Base-by-base conservation (phyloP, 2,888 invertebrate species). In the Hecatera dysodea region DNA sequence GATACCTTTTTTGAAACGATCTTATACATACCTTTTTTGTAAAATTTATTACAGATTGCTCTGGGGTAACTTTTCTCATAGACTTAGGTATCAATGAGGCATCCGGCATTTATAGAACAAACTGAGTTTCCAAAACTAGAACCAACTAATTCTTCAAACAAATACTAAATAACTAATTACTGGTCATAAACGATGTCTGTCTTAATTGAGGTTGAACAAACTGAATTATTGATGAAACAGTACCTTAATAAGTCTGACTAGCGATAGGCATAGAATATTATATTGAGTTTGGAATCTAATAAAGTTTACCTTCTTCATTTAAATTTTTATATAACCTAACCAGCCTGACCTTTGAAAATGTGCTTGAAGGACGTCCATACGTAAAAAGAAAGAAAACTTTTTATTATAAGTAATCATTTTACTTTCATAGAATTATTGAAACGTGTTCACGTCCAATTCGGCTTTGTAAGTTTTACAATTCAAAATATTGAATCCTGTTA, bases 141-240 rank as follows among this genome's bases (percentile, higher is more conserved):
- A 39, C 57, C 11, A 39, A n/a, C 39, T 19, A 63, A 53, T 44
- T 60, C 59, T 65, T 66, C 46, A 66, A 71, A 61, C 56, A 46
- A 53, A 67, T 61, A 65, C 44, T 44, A 73, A 80, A 62, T 67
- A 44, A 67, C 44, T 65, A 63, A 73, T 62, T 59, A 64, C 66
- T 71, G 27, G 19, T 39, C 12, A 55, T 56, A 56, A 60, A 73
- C 29, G 65, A 59, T 19, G 62, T 46, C 68, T 64, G 61, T 57
- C 59, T 60, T 81, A 81, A 81, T 74, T 71, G 44, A 60, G 65
- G 66, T 69, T 78, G 67, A 64, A 50, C 44, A 53, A 67, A 55
- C 63, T 80, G 66, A 80, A 80, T 80, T 67, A 78, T 81, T 78
- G 27, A 81, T 67, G 69, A 65, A 73, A 67, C 56, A 56, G 68